Evolutionary conservation across 2,113 vertebrate genomes (phyloP).

Genomic region (Crotalus tigris): DNA sequence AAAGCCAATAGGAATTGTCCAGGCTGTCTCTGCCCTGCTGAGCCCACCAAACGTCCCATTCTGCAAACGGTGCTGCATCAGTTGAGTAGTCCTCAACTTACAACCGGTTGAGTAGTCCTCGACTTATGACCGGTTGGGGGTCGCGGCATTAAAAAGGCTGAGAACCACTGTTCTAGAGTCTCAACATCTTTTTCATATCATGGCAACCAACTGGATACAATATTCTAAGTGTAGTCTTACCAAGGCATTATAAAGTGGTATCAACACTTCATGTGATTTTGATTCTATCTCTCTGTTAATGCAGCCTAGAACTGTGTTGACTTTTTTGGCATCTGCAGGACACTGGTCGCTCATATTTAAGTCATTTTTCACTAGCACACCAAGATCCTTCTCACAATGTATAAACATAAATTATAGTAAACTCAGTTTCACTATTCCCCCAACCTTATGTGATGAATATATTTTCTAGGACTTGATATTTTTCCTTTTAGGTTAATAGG

Average conservation of each 20-base stretch:
- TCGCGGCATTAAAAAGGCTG: too few species aligned
- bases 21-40: too few species aligned
- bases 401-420: constrained; percentile 71
- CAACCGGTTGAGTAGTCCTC: too few species aligned
- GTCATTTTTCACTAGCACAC: background rate
- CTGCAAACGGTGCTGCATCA: too few species aligned
- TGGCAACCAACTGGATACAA: background rate
- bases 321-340: background rate
- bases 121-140: too few species aligned
- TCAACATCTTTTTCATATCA: background rate
- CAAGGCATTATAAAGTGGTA: background rate
- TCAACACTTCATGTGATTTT: background rate
- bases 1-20: too few species aligned
- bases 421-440: constrained; percentile 76
- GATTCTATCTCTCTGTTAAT: background rate
- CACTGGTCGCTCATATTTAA: background rate
- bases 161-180: background rate
- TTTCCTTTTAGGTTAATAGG: constrained; percentile 60
- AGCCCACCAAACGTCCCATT: too few species aligned
- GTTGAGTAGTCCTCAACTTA: too few species aligned
- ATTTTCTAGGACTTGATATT: constrained; percentile 64
- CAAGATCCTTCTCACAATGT: constrained; percentile 10
- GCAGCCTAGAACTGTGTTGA: background rate
- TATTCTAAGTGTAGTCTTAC: background rate
- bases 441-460: constrained; percentile 73